Conservation (phyloP, 2,888 invertebrate genomes). For the Chesias legatella region DNA sequence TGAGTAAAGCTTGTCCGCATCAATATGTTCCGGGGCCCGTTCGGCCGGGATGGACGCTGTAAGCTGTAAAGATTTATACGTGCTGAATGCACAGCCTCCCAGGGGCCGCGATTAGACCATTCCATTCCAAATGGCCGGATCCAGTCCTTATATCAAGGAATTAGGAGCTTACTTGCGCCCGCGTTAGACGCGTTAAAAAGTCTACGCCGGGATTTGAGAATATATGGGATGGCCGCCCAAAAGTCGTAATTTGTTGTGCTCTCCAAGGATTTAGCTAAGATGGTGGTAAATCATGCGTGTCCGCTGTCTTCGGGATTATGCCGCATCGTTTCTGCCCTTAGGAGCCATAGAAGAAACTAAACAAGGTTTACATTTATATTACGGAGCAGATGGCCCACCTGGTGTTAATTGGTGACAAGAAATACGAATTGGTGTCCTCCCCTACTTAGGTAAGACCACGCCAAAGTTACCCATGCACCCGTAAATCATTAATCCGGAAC, state of each 20-base stretch:
- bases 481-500: no score
- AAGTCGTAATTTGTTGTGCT: constrained; percentile 23
- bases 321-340: no score
- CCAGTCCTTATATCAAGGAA: constrained; percentile 47
- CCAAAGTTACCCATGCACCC: no score
- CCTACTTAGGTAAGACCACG: no score
- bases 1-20: no score
- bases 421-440: no score
- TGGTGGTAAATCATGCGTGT: constrained; percentile 22
- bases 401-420: no score
- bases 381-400: no score
- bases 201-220: constrained; percentile 25
- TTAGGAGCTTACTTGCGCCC: constrained; percentile 36
- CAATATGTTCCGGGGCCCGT: no score
- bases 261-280: constrained; percentile 14
- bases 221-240: constrained; percentile 25
- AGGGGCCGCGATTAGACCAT: constrained; percentile 28
- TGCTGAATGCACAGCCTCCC: constrained; percentile 32
- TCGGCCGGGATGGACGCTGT: background rate
- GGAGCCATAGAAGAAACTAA: no score
- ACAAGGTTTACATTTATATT: no score
- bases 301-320: background rate
- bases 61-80: constrained; percentile 45
- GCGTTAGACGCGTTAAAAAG: constrained; percentile 28
- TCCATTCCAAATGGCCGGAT: constrained; percentile 29